Conservation (phyloP, 2,797 vertebrate species). For the Microctenopoma stevenorrisi region DNA sequence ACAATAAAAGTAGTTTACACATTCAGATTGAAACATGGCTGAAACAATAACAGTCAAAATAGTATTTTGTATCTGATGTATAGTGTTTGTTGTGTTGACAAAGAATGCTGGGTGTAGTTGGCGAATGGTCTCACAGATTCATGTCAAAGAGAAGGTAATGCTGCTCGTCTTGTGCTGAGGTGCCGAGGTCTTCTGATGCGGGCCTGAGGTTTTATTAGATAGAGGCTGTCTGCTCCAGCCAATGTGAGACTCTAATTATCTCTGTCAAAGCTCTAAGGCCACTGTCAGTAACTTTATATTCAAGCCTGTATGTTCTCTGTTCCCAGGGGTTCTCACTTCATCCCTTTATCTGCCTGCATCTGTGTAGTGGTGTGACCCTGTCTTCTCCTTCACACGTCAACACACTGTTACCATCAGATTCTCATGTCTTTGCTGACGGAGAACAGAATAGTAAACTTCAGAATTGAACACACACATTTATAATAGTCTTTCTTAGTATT, state of each 20-base stretch:
- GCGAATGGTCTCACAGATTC: constrained; percentile 32
- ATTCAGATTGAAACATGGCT: constrained; percentile 2
- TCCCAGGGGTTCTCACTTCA: constrained; percentile 51
- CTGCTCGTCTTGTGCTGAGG: constrained; percentile 31
- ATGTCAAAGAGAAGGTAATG: constrained; percentile 29
- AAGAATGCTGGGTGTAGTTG: not conserved
- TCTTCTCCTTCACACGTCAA: constrained; percentile 45
- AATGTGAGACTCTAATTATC: constrained; percentile 45
- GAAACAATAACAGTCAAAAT: not conserved
- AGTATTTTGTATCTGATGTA: not conserved
- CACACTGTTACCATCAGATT: constrained; percentile 24
- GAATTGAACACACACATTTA: not conserved
- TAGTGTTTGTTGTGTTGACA: constrained; percentile 36
- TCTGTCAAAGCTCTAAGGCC: constrained; percentile 46
- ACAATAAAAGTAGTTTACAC: constrained; percentile 1
- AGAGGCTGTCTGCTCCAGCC: constrained; percentile 34
- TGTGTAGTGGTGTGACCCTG: constrained; percentile 52
- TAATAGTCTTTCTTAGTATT: not conserved
- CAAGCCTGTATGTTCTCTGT: constrained; percentile 49
- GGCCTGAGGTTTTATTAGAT: constrained; percentile 32
- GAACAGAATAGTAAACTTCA: constrained; percentile 1
- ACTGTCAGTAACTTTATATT: constrained; percentile 58
- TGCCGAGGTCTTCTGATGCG: constrained; percentile 35
- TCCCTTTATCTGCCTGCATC: constrained; percentile 54
- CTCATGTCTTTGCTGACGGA: constrained; percentile 22